Conservation (phyloP, 2,888 invertebrate species). For the Laspeyria flexula region DNA sequence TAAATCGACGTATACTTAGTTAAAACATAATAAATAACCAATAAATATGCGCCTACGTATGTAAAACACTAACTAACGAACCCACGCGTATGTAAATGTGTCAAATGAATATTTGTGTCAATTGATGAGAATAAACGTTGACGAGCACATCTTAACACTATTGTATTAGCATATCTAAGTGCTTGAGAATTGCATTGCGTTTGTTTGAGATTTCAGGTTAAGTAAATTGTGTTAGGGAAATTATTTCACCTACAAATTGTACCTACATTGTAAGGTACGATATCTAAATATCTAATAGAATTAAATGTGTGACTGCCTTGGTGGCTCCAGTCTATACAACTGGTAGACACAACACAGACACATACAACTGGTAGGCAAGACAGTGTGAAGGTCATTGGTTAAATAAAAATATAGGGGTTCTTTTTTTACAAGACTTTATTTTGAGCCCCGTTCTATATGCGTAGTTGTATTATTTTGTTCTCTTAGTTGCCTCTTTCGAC, state of each 20-base stretch:
- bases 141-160: conserved; percentile 42
- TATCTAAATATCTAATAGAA: too few species aligned
- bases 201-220: conserved; percentile 3
- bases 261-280: too few species aligned
- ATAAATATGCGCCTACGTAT: conserved; percentile 34
- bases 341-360: too few species aligned
- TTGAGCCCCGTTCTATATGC: too few species aligned
- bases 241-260: not conserved
- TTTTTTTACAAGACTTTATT: too few species aligned
- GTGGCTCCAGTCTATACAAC: too few species aligned
- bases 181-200: conserved; percentile 14
- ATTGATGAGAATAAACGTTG: conserved; percentile 46
- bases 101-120: conserved; percentile 40
- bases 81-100: conserved; percentile 47
- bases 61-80: conserved; percentile 47
- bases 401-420: too few species aligned
- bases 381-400: too few species aligned
- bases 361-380: too few species aligned
- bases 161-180: conserved; percentile 31
- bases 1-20: conserved; percentile 9
- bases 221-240: not conserved
- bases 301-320: too few species aligned
- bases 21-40: conserved; percentile 22
- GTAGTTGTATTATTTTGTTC: too few species aligned
- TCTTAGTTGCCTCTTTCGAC: too few species aligned